Evolutionary conservation across 1,140 invertebrate genomes (phyloP).

Genomic region (Dendrolimus punctatus): DNA sequence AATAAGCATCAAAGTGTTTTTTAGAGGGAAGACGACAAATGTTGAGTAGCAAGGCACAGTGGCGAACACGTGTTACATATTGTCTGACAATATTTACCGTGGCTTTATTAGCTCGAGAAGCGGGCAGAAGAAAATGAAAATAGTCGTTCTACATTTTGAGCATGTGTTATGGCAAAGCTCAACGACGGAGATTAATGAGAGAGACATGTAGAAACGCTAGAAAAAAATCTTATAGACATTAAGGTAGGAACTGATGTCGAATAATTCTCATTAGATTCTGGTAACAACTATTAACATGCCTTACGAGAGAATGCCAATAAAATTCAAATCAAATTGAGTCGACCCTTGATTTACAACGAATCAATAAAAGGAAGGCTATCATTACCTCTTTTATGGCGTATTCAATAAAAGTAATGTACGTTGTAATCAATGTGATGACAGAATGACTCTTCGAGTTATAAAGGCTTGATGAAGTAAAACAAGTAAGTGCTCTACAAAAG

Average conservation of each 20-base stretch:
- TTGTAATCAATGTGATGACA: constrained; percentile 28
- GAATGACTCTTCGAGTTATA: constrained; percentile 4
- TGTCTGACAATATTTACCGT: constrained; percentile 66
- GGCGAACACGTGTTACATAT: constrained; percentile 65
- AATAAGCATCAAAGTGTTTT: constrained; percentile 69
- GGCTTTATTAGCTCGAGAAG: constrained; percentile 52
- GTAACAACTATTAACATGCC: constrained; percentile 54
- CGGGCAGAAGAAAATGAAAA: constrained; percentile 53
- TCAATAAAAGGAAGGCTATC: constrained; percentile 65
- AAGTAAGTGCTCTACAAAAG: too few relatives aligned
- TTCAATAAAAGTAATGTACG: constrained; percentile 64
- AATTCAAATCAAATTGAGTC: constrained; percentile 63
- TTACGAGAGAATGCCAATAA: constrained; percentile 54
- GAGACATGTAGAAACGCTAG: constrained; percentile 33
- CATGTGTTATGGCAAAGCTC: constrained; percentile 43
- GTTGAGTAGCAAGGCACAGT: constrained; percentile 47
- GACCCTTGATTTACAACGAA: constrained; percentile 65
- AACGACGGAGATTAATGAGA: constrained; percentile 39
- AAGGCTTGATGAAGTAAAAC: too few relatives aligned
- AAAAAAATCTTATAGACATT: neutral
- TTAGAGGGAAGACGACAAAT: constrained; percentile 60
- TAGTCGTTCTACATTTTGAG: constrained; percentile 52
- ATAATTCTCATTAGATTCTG: constrained; percentile 49
- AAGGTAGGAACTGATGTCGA: constrained; percentile 19
- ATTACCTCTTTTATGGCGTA: constrained; percentile 61